Base-by-base conservation (phyloP, 2,113 vertebrate species). In the Colossoma macropomum region DNA sequence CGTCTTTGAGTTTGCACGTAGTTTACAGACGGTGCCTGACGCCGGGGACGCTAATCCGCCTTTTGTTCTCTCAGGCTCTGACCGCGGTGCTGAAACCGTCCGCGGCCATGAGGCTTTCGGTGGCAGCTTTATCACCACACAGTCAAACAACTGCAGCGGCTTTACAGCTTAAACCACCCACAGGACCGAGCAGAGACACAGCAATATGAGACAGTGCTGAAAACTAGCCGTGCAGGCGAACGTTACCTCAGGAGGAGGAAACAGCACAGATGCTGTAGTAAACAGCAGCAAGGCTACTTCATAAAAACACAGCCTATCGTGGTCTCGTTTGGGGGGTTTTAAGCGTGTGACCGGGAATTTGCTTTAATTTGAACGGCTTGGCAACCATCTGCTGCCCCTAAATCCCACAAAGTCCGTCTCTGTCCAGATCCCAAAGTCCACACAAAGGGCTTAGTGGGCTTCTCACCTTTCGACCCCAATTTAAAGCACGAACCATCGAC, bases 1-100 rank as follows among this genome's bases (percentile, higher is more conserved):
- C 89, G 88, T 88, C 90, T 90, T 88, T 82, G 0, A 0, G 0
- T 5, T 23, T 1, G 19, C 0, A 0, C 3, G 54, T 86, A 89
- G 41, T 60, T 71, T 12, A 59, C 25, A 72, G 87, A 91, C 86
- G 80, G 81, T 91, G 90, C 92, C 94, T 92, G 89, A 93, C 87
- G 91, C 91, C 19, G 90, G 89, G 59, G 86, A 90, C 54, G 88
- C 89, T 93, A 94, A 93, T 95, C 92, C 91, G 91, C 92, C 93
- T 94, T 95, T 94, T 95, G 94, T 94, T 95, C 93, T 95, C 86
- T 80, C 79, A 86, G 90, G 92, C 90, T 88, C 94, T 95, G 92
- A 74, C 93, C 94, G 69, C 81, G 93, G 94, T 95, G 80, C 94
- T 95, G 93, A 94, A 93, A 92, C 73, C 82, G 48, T 19, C 60